These are phyloP conservation scores for Drosophila parthenogenetica DNA, from an alignment of 2,888 invertebrate species.

Conservation along the genomic window DNA sequence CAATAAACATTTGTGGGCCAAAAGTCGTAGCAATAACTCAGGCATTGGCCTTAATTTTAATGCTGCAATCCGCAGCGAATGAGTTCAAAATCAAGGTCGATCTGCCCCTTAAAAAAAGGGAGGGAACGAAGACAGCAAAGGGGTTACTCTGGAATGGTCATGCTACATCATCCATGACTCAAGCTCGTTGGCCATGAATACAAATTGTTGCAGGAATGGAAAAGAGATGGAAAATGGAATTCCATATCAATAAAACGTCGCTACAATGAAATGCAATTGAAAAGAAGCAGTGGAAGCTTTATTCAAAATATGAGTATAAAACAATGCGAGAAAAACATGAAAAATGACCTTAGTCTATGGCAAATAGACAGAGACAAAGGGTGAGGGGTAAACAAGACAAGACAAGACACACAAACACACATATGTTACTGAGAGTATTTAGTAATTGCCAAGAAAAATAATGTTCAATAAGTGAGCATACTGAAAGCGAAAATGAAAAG, in stretches of 20 bases:
- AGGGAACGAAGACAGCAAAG: neutral
- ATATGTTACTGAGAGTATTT: conserved; percentile 24
- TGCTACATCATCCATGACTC: conserved; percentile 56
- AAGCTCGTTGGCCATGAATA: conserved; percentile 62
- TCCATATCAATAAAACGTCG: conserved; percentile 67
- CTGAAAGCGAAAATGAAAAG: conserved; percentile 57
- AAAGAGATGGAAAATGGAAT: conserved; percentile 49
- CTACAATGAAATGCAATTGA: conserved; percentile 55
- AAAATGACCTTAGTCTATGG: conserved; percentile 53
- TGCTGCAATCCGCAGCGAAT: conserved; percentile 58
- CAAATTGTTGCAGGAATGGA: conserved; percentile 67
- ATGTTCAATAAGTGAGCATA: conserved; percentile 56
- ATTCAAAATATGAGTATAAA: conserved; percentile 56
- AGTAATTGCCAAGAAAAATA: conserved; percentile 70
- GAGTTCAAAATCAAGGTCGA: conserved; percentile 78
- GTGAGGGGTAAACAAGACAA: conserved; percentile 2
- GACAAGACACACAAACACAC: conserved; percentile 18
- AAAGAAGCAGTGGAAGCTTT: conserved; percentile 46
- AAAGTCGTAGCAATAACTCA: conserved; percentile 22
- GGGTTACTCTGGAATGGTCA: conserved; percentile 32
- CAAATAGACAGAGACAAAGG: neutral
- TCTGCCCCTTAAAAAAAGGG: neutral
- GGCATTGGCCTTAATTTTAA: conserved; percentile 63
- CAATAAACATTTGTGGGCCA: conserved; percentile 21
- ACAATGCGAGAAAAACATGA: conserved; percentile 49